Evolutionary conservation across 2,888 invertebrate genomes (phyloP).

Genomic region (Sinelater perroti): DNA sequence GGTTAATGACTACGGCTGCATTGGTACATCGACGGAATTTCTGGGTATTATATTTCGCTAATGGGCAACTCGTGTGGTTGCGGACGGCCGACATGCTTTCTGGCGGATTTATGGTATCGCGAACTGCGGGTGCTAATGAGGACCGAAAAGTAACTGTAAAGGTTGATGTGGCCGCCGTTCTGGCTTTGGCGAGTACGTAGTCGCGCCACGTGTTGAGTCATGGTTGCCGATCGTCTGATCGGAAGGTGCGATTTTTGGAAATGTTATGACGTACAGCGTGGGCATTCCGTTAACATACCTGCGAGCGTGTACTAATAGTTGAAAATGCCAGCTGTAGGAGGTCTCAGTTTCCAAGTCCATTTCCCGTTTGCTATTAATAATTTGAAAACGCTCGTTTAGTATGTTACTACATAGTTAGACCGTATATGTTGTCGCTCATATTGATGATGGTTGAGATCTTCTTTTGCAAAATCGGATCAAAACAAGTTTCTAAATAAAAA

Average conservation of each 20-base stretch:
- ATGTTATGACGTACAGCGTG: constrained; percentile 10
- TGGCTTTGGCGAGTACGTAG: background rate
- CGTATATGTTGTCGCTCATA: no score
- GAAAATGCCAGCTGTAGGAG: no score
- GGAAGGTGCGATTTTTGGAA: constrained; percentile 16
- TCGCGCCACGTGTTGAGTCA: constrained; percentile 2
- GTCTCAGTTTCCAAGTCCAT: no score
- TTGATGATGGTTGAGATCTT: no score
- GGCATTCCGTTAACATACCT: background rate
- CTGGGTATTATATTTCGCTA: background rate
- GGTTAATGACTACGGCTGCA: no score
- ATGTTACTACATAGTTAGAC: no score
- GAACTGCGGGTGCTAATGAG: background rate
- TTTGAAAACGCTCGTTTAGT: no score
- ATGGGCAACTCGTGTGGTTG: constrained; percentile 7
- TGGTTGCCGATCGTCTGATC: background rate
- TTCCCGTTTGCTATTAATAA: no score
- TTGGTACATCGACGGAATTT: no score
- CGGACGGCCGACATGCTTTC: background rate
- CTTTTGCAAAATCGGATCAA: no score
- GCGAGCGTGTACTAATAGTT: no score
- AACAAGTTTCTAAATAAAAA: no score
- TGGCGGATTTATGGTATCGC: background rate
- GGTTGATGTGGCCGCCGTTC: background rate
- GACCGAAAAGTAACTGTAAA: constrained; percentile 12